These are phyloP conservation scores for Ashinkailepas kermadecensis DNA, from an alignment of 2,888 invertebrate species.

Conservation along the genomic window DNA sequence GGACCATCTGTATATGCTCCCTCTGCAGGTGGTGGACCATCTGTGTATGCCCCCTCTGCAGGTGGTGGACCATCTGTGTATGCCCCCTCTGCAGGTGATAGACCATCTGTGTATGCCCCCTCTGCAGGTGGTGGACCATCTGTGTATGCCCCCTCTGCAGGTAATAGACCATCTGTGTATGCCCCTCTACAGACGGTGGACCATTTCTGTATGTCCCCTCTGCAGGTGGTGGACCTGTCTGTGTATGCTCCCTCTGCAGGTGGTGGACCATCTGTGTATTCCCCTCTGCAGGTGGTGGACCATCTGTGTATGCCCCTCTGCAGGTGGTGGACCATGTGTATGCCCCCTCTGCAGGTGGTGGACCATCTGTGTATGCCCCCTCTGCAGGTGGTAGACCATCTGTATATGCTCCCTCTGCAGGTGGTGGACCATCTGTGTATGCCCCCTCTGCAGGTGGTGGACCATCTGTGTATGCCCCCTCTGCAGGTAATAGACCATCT, in stretches of 20 bases:
- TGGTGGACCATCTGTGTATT: no score
- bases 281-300: neutral
- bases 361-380: neutral
- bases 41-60: neutral
- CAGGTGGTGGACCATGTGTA: no score
- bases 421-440: neutral
- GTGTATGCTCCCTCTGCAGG: no score
- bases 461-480: constrained; percentile 44
- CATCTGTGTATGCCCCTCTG: neutral
- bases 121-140: neutral
- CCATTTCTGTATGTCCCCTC: neutral
- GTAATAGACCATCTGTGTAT: constrained; percentile 48
- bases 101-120: neutral
- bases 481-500: constrained; percentile 31
- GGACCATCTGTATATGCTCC: neutral
- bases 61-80: neutral
- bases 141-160: constrained; percentile 27
- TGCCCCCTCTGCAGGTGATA: constrained; percentile 32
- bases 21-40: neutral
- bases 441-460: constrained; percentile 42
- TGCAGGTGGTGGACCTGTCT: no score
- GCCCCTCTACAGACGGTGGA: constrained; percentile 32
- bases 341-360: neutral
- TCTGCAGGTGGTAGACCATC: constrained; percentile 32
- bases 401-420: neutral